Base-by-base conservation (phyloP, 1,140 invertebrate species). In the Rhyzopertha dominica region DNA sequence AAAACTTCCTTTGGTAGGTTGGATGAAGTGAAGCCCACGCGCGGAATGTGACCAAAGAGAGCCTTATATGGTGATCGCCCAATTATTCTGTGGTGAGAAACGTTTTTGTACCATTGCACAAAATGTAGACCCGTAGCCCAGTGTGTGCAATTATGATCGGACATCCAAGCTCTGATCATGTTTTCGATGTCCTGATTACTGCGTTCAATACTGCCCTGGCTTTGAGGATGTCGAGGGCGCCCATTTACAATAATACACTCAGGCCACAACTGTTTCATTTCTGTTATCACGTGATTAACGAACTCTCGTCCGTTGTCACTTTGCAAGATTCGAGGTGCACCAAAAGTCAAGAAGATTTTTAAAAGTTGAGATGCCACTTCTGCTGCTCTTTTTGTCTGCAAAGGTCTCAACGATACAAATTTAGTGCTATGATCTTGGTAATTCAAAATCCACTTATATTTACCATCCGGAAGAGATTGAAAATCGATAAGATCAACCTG, bases 351-450 rank as follows among this genome's bases (percentile, higher is more conserved):
- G 60, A 71, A 71, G 43, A 71, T 67, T 42, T 68, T 59, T 1
- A 65, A 18, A 9, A 71, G 36, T n/a, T 68, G 43, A 23, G 53
- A 52, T 10, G 61, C 59, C 17, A 71, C 64, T 59, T 60, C 55
- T 14, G 54, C 50, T 13, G 59, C 66, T 22, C 47, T 26, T 52
- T 71, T 72, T 16, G 50, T 54, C 53, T 51, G 63, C 7, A 74
- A 42, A 13, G 67, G 56, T 19, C 61, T 53, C 7, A 72, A 49
- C 45, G 60, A 43, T 36, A 61, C 49, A 58, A 69, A 71, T 56
- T 71, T 73, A n/a, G 66, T 71, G 5, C 62, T 53, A 49, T 71
- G 62, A 47, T 72, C 65, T 58, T 72, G 68, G 31, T 72, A 73
- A 10, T 68, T 53, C 12, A 70, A 25, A 37, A 70, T 42, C 39